Conservation (phyloP, 2,888 invertebrate species). For the Plusia festucae region DNA sequence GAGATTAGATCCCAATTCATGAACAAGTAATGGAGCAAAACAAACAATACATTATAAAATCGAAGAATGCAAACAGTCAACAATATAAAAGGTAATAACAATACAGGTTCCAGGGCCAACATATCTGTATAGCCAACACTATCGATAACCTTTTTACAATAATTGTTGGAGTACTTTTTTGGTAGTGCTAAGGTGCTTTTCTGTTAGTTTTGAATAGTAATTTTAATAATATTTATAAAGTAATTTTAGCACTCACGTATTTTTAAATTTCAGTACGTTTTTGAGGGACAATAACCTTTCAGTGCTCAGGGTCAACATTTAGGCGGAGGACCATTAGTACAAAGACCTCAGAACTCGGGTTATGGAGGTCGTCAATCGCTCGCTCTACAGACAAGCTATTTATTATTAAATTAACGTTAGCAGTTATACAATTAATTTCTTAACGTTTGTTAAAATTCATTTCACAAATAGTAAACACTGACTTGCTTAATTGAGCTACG, state of each 20-base stretch:
- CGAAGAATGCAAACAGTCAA: slow-evolving; percentile 12
- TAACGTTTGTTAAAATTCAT: slow-evolving; percentile 11
- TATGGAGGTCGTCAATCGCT: slow-evolving; percentile 57
- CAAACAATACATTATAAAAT: slow-evolving; percentile 19
- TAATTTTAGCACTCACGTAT: no score
- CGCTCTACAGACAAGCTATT: slow-evolving; percentile 53
- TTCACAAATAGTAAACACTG: slow-evolving; percentile 15
- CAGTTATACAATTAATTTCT: slow-evolving; percentile 17
- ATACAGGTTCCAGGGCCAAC: slow-evolving; percentile 31
- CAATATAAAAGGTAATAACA: slow-evolving; percentile 32
- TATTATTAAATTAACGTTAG: slow-evolving; percentile 48
- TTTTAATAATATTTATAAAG: no score
- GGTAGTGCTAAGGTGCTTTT: slow-evolving; percentile 13
- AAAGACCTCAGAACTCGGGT: slow-evolving; percentile 63
- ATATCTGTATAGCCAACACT: slow-evolving; percentile 45
- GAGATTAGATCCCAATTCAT: slow-evolving; percentile 58
- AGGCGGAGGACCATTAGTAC: slow-evolving; percentile 59
- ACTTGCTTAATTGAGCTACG: not conserved
- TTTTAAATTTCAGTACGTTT: slow-evolving; percentile 62
- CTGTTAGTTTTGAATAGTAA: not conserved
- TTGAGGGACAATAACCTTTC: slow-evolving; percentile 63
- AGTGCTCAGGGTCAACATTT: slow-evolving; percentile 57
- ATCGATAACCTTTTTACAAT: no score
- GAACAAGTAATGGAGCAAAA: slow-evolving; percentile 42
- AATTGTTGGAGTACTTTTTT: slow-evolving; percentile 58